These are phyloP conservation scores for Diceros bicornis DNA, from an alignment of 2,797 vertebrate species.

Conservation along the genomic window DNA sequence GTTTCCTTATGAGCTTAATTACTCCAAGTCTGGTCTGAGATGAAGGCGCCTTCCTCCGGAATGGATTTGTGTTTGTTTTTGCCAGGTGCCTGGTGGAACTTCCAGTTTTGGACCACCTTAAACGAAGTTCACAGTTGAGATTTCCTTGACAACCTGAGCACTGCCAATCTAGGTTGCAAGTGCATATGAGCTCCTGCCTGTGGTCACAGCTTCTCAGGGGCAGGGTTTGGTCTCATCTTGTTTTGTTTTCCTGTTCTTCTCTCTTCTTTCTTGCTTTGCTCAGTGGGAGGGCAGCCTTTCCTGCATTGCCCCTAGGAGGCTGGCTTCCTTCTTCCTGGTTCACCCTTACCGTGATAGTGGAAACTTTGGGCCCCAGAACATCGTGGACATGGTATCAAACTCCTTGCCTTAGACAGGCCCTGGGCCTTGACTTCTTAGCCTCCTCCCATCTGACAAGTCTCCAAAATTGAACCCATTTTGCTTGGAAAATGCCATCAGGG, in stretches of 20 bases:
- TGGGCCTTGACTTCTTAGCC: neutral
- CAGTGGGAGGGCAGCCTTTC: neutral
- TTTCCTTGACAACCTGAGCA: too few relatives aligned
- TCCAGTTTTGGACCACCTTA: too few relatives aligned
- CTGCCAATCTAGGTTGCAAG: neutral
- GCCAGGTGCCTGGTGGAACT: neutral
- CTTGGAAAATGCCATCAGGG: neutral
- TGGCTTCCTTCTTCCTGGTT: neutral
- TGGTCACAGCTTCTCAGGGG: neutral
- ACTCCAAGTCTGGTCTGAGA: neutral
- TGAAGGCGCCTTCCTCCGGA: neutral
- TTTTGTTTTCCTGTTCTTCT: neutral
- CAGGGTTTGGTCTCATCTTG: neutral
- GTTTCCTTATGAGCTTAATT: neutral
- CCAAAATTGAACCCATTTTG: neutral
- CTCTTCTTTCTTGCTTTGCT: neutral
- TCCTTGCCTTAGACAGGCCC: neutral
- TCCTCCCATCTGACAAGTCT: neutral
- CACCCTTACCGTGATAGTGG: too few relatives aligned
- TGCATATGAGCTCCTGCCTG: neutral
- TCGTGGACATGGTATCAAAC: neutral
- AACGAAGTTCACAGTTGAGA: too few relatives aligned
- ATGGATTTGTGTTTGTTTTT: neutral
- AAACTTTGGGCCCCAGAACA: neutral
- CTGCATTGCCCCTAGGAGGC: neutral